Conservation (phyloP, 2,888 invertebrate species). For the Eurois occulta region DNA sequence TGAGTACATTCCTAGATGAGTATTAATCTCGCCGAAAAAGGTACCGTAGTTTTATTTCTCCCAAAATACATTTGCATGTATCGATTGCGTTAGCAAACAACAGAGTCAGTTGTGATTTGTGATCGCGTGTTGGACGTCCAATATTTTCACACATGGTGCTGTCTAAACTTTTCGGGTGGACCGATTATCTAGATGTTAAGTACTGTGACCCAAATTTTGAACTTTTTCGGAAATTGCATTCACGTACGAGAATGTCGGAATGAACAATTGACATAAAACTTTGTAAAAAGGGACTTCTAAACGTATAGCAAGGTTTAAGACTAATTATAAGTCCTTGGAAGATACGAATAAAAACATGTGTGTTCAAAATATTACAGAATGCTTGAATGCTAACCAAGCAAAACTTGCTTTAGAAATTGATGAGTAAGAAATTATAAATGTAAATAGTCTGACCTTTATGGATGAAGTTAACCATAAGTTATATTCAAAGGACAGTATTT, state of each 20-base stretch:
- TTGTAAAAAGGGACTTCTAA: background rate
- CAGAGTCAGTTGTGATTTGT: constrained; percentile 50
- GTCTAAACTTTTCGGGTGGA: constrained; percentile 31
- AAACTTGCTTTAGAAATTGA: background rate
- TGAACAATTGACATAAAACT: background rate
- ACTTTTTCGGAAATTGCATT: background rate
- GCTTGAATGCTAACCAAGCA: background rate
- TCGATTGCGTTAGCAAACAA: constrained; percentile 14
- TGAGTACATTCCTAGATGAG: background rate
- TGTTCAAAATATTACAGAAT: too few species aligned
- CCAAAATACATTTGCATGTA: background rate
- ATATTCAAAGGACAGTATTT: background rate
- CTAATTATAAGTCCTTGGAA: background rate
- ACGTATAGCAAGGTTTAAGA: background rate
- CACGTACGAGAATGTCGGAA: background rate
- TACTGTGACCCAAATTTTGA: constrained; percentile 1
- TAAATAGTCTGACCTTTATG: background rate
- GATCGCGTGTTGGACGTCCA: constrained; percentile 41
- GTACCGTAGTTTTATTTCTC: background rate
- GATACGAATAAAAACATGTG: too few species aligned
- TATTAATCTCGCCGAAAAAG: background rate
- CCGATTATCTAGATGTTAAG: constrained; percentile 43
- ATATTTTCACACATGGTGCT: constrained; percentile 38
- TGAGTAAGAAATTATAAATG: too few species aligned
- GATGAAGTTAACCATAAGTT: background rate